Conservation (phyloP, 1,140 invertebrate species). For the Procambarus virginalis region DNA sequence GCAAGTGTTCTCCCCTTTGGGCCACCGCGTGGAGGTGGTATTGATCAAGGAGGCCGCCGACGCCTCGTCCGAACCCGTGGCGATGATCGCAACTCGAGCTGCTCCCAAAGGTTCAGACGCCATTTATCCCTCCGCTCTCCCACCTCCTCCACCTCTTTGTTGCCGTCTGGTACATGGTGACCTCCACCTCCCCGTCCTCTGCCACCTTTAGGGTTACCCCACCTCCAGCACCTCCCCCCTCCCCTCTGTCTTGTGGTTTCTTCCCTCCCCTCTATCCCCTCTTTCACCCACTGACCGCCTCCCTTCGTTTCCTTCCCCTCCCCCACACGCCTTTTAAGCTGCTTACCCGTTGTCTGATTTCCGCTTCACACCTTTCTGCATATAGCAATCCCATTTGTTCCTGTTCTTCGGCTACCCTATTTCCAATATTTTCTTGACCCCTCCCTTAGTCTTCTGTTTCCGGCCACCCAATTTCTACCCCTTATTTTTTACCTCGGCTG, state of each 20-base stretch:
- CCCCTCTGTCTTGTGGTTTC: not conserved
- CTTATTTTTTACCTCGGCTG: no score
- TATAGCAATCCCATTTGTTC: no score
- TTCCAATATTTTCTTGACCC: not conserved
- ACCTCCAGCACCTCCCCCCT: not conserved
- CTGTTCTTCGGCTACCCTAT: no score
- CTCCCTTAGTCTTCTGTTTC: not conserved
- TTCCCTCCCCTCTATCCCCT: not conserved
- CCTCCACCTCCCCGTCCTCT: not conserved
- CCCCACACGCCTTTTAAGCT: no score
- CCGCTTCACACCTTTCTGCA: no score
- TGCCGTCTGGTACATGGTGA: constrained; percentile 4
- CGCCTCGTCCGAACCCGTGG: constrained; percentile 14
- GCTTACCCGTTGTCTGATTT: no score
- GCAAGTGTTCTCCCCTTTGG: not conserved
- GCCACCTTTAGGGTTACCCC: no score
- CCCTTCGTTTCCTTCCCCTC: no score
- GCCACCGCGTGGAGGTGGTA: constrained; percentile 19
- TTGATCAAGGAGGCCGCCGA: constrained; percentile 37
- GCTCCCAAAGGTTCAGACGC: not conserved
- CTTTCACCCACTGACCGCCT: not conserved
- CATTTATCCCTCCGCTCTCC: not conserved
- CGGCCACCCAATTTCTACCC: no score
- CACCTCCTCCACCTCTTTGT: not conserved
- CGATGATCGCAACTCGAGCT: not conserved